Conservation (phyloP, 2,113 vertebrate species). For the Morone chrysops region DNA sequence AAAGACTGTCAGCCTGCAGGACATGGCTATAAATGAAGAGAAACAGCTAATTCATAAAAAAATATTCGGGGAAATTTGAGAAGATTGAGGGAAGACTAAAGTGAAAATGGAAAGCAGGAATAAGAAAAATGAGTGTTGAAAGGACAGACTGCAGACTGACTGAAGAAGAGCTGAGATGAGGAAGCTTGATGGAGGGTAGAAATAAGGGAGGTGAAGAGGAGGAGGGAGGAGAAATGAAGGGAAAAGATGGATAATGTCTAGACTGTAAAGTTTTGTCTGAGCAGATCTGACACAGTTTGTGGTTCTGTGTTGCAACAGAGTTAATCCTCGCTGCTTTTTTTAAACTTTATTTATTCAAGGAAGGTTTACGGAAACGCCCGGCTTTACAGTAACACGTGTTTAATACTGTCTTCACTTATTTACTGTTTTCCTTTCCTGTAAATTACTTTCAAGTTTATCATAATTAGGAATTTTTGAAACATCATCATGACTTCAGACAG, state of each 20-base stretch:
- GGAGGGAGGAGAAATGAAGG: conserved; percentile 7
- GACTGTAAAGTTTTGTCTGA: conserved; percentile 53
- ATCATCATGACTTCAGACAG: too few species aligned
- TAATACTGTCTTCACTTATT: neutral
- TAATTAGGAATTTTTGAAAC: too few species aligned
- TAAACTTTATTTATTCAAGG: neutral
- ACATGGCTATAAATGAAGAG: conserved; percentile 27
- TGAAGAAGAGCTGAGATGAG: neutral
- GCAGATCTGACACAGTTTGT: conserved; percentile 29
- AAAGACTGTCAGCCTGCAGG: neutral
- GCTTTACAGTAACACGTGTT: neutral
- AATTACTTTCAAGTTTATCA: fast-evolving
- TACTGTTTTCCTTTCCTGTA: neutral
- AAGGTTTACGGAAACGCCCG: neutral
- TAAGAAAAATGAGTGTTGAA: neutral
- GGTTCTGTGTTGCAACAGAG: conserved; percentile 56
- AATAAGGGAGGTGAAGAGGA: conserved; percentile 21
- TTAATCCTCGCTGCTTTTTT: conserved; percentile 30
- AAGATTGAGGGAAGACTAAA: neutral
- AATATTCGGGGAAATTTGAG: neutral
- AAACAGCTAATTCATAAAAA: too few species aligned
- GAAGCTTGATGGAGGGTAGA: neutral
- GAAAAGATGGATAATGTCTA: conserved; percentile 46
- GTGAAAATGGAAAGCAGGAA: neutral
- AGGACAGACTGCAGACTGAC: conserved; percentile 6